A percentile compares a stretch with the other conserved stretches of the same genome.
Evolutionary conservation across 1,140 invertebrate species (phyloP).

Genomic region (Lepidostoma basale): DNA sequence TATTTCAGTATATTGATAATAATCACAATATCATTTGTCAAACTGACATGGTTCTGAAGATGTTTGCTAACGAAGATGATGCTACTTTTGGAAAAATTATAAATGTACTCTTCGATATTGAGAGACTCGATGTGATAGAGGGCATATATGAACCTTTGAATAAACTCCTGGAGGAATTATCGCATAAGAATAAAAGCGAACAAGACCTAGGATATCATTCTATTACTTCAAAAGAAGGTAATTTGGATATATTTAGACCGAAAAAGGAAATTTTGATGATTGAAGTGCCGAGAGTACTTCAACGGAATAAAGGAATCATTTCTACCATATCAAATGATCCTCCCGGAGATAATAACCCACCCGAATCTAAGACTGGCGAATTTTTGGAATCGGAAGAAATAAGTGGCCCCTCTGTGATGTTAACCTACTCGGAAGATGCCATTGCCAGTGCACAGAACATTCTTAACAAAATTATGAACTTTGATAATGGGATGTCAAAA

Average conservation of each 20-base stretch:
- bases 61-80: conserved; percentile 56
- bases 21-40: conserved; percentile 54
- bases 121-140: conserved; percentile 58
- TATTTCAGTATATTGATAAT: conserved; percentile 58
- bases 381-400: conserved; percentile 12
- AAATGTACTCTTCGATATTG: conserved; percentile 53
- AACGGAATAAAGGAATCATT: conserved; percentile 48
- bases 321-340: conserved; percentile 42
- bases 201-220: conserved; percentile 57
- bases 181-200: conserved; percentile 49
- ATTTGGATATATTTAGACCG: conserved; percentile 48
- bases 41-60: conserved; percentile 54
- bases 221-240: conserved; percentile 48
- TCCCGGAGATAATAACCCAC: conserved; percentile 2
- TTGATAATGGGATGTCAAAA: conserved; percentile 48
- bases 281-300: conserved; percentile 55
- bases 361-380: not conserved
- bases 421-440: conserved; percentile 59
- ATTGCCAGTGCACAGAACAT: conserved; percentile 55
- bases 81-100: conserved; percentile 58
- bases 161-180: conserved; percentile 49
- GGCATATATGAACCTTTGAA: conserved; percentile 53
- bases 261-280: conserved; percentile 52
- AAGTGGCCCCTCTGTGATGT: conserved; percentile 52
- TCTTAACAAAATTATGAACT: conserved; percentile 52